These are phyloP conservation scores for Hoplodrina blanda DNA, from an alignment of 2,888 invertebrate genomes.

Conservation along the genomic window DNA sequence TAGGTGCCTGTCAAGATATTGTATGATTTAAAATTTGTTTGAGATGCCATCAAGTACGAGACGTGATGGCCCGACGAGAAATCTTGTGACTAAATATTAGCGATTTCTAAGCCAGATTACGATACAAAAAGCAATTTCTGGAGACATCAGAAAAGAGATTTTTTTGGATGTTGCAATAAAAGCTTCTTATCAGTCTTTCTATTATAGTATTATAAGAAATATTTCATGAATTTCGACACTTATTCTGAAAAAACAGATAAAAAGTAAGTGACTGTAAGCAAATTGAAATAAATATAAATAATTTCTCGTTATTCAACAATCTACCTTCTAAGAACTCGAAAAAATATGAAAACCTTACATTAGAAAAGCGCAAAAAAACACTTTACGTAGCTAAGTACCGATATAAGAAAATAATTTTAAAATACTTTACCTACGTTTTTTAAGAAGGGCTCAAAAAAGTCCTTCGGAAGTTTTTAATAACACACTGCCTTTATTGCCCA, in stretches of 20 bases:
- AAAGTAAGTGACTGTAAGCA: neutral
- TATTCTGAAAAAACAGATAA: neutral
- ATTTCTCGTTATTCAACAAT: neutral
- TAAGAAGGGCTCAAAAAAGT: slow-evolving; percentile 1
- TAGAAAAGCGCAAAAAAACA: neutral
- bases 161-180: neutral
- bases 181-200: neutral
- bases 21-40: slow-evolving; percentile 81
- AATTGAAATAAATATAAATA: neutral
- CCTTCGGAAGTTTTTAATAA: slow-evolving; percentile 5
- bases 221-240: neutral
- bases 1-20: slow-evolving; percentile 84
- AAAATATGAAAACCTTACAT: neutral
- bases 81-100: slow-evolving; percentile 27
- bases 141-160: neutral
- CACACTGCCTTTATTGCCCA: slow-evolving; percentile 4
- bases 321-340: neutral
- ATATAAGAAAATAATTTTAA: neutral
- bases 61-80: slow-evolving; percentile 54
- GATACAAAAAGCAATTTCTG: slow-evolving; percentile 6
- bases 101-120: slow-evolving; percentile 11
- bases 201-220: too few relatives aligned
- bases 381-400: neutral
- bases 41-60: slow-evolving; percentile 69
- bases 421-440: neutral